Evolutionary conservation across 2,797 vertebrate genomes (phyloP), one percentile per base, ranked within the genome.

Genomic region (Eutrigla gurnardus): DNA sequence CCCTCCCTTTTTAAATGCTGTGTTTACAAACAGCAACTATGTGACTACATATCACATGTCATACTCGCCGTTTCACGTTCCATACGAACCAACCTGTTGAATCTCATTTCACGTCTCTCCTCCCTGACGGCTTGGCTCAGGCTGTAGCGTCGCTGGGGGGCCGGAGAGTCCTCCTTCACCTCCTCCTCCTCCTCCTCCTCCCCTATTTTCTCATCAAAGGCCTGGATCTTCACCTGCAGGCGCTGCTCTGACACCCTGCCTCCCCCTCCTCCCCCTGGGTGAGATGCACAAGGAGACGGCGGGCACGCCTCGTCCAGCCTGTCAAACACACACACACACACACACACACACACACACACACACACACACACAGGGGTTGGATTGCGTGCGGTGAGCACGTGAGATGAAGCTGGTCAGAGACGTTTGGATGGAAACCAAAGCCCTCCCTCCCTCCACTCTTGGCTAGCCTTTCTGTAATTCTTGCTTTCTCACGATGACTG

Each of bases 71-170:
- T 8, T 47, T 40, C 2, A 14, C 9, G 49, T 7, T 52, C 33
- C 11, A 57, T 12, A 55, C 39, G 4, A 11, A 65, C 90, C 32
- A 84, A 98, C 97, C 97, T 97, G 94, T 94, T 97, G 93, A 97
- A 97, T 80, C 95, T 93, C 93, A 96, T 94, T 71, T 96, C 96
- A 70, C 93, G 94, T 75, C 93, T 95, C 75, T 97, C 96, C 61
- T 96, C 96, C 77, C 93, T 94, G 55, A 93, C 90, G 1, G 91
- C 81, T 65, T 97, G 96, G 73, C 91, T 93, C 79, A 96, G 92
- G 79, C 96, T 98, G 75, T 96, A 94, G 80, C 95, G 94, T 59
- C 95, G 88, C 76, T 93, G 89, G 2, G 93, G 95, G 45, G 86
- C 82, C 0, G 94, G 91, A 13, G 93, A 93, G 32, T 82, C 91